These are phyloP conservation scores for Streptopelia turtur DNA, from an alignment of 2,797 vertebrate genomes.

Conservation along the genomic window DNA sequence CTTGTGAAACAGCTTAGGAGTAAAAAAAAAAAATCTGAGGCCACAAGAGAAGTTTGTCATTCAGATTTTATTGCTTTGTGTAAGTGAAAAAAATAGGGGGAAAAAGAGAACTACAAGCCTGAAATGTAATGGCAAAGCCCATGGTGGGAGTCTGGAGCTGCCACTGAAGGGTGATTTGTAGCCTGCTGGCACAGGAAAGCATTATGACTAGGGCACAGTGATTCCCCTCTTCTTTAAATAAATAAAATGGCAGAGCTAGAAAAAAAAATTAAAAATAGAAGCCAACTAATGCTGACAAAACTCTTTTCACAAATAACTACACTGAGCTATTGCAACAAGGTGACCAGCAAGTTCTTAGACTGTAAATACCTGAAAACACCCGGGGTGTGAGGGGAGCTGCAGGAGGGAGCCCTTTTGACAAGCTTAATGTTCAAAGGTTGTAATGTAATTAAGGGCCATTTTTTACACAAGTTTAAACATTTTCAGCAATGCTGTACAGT, in stretches of 20 bases:
- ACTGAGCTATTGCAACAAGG: neutral
- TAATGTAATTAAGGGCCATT: neutral
- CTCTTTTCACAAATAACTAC: neutral
- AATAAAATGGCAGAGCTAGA: neutral
- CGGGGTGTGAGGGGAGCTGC: neutral
- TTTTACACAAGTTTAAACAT: neutral
- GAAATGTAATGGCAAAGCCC: neutral
- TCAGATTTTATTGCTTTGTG: neutral
- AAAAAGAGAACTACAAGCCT: neutral
- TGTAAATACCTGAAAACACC: neutral
- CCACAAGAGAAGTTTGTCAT: neutral
- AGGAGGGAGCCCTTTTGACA: neutral
- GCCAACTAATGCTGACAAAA: neutral
- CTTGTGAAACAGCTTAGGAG: neutral
- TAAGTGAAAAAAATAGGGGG: neutral
- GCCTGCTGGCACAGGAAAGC: neutral
- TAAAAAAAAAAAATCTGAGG: neutral
- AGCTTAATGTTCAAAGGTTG: neutral
- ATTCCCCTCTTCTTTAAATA: neutral
- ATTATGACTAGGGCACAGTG: neutral
- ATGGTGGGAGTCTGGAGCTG: accelerated
- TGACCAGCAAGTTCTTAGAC: neutral
- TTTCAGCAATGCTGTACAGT: neutral
- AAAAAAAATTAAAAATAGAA: neutral
- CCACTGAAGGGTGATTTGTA: neutral